Base-by-base conservation (phyloP, 92 coral and sea anemone species). In the Heliopora coerulea region DNA sequence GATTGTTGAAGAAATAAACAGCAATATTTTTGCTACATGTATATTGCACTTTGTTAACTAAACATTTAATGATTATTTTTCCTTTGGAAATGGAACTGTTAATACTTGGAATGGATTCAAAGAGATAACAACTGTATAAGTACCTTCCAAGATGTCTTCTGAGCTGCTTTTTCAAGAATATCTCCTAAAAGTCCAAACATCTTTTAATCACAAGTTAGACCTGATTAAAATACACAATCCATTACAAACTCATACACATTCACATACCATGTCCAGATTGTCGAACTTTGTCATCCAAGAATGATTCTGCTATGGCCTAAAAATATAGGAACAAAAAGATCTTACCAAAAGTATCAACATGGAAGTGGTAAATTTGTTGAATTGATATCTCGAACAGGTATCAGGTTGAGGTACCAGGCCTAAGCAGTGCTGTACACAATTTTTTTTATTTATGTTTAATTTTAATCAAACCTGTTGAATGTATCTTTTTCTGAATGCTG, bases 271-370 rank as follows among this genome's bases (percentile, higher is more conserved):
- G 34, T 37, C 90, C 96, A 78, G 83, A 56, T 20, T 88, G 73
- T 65, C 89, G 91, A 30, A 85, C 78, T 74, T 82, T 93, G 41
- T 87, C 84, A 14, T 93, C 98, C 61, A 93, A 76, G 21, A 78
- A 80, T 30, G 91, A 89, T 68, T 93, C 98, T n/a, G 70, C 87
- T 19, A 92, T 70, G n/a, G 91, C 89, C 97, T 92, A 25, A 6
- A 8, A 19, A 80, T 13, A 40, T 46, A 46, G n/a, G n/a, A n/a
- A n/a, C n/a, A n/a, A n/a, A n/a, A n/a, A n/a, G n/a, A n/a, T n/a
- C n/a, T n/a, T n/a, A n/a, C n/a, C n/a, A n/a, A n/a, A n/a, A n/a
- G n/a, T n/a, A n/a, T n/a, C n/a, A n/a, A n/a, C n/a, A n/a, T n/a
- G n/a, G n/a, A n/a, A n/a, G n/a, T n/a, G n/a, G n/a, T n/a, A n/a